Base-by-base conservation (phyloP, 2,888 invertebrate genomes). In the Aspidapion aeneum region DNA sequence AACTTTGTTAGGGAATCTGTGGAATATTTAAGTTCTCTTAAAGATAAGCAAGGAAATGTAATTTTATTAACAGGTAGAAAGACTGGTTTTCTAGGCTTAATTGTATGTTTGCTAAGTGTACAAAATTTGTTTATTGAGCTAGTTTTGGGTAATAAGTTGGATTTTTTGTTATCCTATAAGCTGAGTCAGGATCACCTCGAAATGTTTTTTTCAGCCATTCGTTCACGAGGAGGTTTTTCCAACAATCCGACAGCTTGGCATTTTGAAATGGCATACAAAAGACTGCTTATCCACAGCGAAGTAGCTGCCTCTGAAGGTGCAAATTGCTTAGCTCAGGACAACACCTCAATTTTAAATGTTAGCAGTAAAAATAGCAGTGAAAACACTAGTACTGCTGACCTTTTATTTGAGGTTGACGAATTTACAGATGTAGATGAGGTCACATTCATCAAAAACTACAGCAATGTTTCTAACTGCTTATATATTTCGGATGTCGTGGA, bases 231-330 rank as follows among this genome's bases (percentile, higher is more conserved):
- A 16, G 68, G 69, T 1, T 67, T 60, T 57, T 61, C 59, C 35
- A 66, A 68, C 55, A 70, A 70, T 21, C 70, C 69, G 9, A 69
- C 65, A 50, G 58, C 66, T 9, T 49, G 52, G 35, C 70, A 68
- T 18, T 68, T 69, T 63, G 57, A 59, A 59, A 22, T 49, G 35
- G 66, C 70, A 2, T 69, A 63, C 18, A 60, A 66, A 58, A 63
- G 61, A 21, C 21, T 63, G 7, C 21, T 63, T 7, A 55, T 63
- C 18, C 65, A 65, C 18, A 21, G 22, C 19, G 60, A 65, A 57
- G 63, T 64, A 52, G 22, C 52, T 19, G 49, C 58, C 3, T 22
- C 65, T 21, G 65, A 65, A 22, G 61, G 52, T 21, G 65, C 63
- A 16, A 63, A 65, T 50, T 65, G 63, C 51, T 35, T 63, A 1